These are phyloP conservation scores for Coryphaenoides rupestris DNA, from an alignment of 2,113 vertebrate genomes.

Conservation along the genomic window DNA sequence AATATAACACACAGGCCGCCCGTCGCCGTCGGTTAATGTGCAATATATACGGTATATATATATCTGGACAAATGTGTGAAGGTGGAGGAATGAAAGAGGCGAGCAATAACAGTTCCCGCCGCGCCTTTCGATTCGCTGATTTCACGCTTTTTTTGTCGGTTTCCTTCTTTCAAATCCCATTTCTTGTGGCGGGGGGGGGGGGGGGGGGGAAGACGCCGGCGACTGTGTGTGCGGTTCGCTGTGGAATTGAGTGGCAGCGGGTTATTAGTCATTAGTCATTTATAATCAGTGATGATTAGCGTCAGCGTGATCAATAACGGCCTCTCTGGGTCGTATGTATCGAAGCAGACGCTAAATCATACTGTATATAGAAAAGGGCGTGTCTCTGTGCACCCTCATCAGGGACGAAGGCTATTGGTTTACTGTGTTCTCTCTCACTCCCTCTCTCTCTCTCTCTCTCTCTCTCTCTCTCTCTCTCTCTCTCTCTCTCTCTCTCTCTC, in stretches of 20 bases:
- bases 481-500: no score
- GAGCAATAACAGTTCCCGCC: background rate
- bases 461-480: no score
- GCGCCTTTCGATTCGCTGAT: background rate
- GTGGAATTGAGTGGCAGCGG: background rate
- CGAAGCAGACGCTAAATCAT: constrained; percentile 23
- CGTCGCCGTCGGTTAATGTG: no score
- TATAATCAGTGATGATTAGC: constrained; percentile 41
- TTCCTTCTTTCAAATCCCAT: background rate
- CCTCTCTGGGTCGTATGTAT: constrained; percentile 23
- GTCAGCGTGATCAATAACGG: constrained; percentile 35
- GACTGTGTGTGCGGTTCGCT: no score
- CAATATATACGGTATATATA: no score
- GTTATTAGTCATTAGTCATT: constrained; percentile 23
- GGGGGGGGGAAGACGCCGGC: no score
- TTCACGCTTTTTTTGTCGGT: background rate
- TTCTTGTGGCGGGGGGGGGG: no score
- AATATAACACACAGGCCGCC: no score
- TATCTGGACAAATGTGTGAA: no score
- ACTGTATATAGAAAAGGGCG: constrained; percentile 25
- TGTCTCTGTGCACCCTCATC: constrained; percentile 26
- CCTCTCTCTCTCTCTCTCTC: constrained; percentile 7
- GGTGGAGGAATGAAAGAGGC: background rate
- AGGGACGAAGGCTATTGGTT: constrained; percentile 49
- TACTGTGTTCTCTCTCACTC: constrained; percentile 28